Evolutionary conservation across 2,797 vertebrate species (phyloP).

Genomic region (Pseudochaenichthys georgianus): DNA sequence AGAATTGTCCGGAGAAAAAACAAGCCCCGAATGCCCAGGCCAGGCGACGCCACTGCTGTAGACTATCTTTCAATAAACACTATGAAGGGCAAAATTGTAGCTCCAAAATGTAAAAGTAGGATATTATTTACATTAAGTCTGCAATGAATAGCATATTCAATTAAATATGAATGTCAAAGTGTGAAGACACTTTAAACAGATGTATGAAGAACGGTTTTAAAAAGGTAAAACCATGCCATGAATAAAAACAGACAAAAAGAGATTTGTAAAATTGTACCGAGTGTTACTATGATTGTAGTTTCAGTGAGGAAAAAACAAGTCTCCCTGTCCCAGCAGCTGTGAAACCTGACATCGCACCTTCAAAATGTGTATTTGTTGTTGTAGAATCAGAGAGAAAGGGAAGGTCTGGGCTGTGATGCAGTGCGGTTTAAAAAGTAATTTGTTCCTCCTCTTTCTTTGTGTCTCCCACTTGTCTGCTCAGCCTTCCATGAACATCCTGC

Average conservation of each 20-base stretch:
- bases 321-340: slow-evolving; percentile 1
- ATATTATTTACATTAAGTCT: too few species aligned
- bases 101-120: too few species aligned
- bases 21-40: too few species aligned
- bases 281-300: not conserved
- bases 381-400: not conserved
- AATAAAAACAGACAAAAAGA: not conserved
- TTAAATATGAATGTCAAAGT: too few species aligned
- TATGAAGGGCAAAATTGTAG: too few species aligned
- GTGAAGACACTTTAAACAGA: too few species aligned
- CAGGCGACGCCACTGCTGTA: too few species aligned
- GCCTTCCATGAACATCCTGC: slow-evolving; percentile 53
- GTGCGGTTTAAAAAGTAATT: not conserved
- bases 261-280: not conserved
- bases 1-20: too few species aligned
- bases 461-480: slow-evolving; percentile 22
- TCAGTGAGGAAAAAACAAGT: not conserved
- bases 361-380: not conserved
- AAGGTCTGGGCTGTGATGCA: not conserved
- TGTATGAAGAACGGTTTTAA: too few species aligned
- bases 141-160: too few species aligned
- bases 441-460: not conserved
- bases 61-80: too few species aligned
- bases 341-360: not conserved
- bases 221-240: too few species aligned